These are phyloP conservation scores for Callopanchax toddi DNA, from an alignment of 2,113 vertebrate species.

Conservation along the genomic window DNA sequence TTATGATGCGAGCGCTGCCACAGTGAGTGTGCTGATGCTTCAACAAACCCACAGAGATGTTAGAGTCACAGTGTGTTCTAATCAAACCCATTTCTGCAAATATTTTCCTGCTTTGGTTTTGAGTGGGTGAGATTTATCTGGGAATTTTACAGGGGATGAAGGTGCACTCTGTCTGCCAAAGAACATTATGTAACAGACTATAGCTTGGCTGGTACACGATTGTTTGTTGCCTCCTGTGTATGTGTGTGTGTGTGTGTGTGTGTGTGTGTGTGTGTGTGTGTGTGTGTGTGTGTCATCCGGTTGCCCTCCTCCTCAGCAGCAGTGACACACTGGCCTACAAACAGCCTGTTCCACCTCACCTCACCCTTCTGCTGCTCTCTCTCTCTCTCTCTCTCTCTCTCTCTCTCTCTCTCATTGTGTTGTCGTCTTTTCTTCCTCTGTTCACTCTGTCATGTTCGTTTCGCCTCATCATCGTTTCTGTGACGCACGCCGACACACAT, in stretches of 20 bases:
- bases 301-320: slow-evolving; percentile 27
- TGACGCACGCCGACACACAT: background rate
- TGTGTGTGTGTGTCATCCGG: slow-evolving; percentile 3
- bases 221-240: background rate
- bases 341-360: slow-evolving; percentile 25
- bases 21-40: no score
- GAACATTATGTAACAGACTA: slow-evolving; percentile 33
- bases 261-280: no score
- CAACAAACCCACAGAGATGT: background rate
- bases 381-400: no score
- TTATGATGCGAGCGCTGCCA: no score
- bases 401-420: background rate
- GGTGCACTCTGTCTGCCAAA: slow-evolving; percentile 4
- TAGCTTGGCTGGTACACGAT: slow-evolving; percentile 9
- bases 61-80: background rate
- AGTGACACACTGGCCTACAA: slow-evolving; percentile 77
- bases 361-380: slow-evolving; percentile 24
- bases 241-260: background rate
- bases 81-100: background rate
- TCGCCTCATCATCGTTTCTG: slow-evolving; percentile 1
- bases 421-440: slow-evolving; percentile 1
- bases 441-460: background rate
- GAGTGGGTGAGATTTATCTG: slow-evolving; percentile 10
- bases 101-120: background rate
- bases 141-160: slow-evolving; percentile 13